phyloP scores from a whole-genome alignment of 2,888 invertebrate genomes.

The Noctua pronuba region DNA sequence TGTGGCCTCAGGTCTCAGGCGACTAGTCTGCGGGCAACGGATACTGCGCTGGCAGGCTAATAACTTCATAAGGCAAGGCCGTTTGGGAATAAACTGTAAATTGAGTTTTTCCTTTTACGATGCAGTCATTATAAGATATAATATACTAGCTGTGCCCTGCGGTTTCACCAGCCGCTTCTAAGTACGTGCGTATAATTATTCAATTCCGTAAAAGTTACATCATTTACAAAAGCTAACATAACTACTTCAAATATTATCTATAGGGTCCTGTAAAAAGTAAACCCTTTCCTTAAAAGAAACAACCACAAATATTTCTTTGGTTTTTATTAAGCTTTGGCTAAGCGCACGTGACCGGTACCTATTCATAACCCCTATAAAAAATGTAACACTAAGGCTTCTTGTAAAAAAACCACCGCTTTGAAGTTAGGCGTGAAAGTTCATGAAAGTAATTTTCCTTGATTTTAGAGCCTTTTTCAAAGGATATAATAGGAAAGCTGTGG shows the following conservation, averaged over 20 bases:
- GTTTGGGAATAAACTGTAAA: background rate
- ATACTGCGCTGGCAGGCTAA: background rate
- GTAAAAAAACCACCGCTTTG: background rate
- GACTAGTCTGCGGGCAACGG: too few relatives aligned
- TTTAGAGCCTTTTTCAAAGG: background rate
- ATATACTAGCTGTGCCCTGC: too few relatives aligned
- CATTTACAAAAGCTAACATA: background rate
- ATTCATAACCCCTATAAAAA: background rate
- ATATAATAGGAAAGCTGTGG: background rate
- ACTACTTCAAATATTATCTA: background rate
- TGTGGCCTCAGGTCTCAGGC: too few relatives aligned
- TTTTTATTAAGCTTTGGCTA: background rate
- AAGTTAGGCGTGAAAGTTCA: background rate
- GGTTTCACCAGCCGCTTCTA: too few relatives aligned
- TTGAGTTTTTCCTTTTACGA: background rate
- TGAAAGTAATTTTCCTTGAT: background rate
- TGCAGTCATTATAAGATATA: background rate
- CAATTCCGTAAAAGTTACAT: background rate
- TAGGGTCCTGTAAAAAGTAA: background rate
- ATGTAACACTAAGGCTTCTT: too few relatives aligned
- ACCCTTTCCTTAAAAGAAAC: background rate
- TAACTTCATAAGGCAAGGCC: background rate
- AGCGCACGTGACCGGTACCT: background rate
- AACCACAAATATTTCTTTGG: background rate
- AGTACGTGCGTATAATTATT: background rate